Conservation (phyloP, 2,113 vertebrate genomes). For the Eubucco bourcierii region DNA sequence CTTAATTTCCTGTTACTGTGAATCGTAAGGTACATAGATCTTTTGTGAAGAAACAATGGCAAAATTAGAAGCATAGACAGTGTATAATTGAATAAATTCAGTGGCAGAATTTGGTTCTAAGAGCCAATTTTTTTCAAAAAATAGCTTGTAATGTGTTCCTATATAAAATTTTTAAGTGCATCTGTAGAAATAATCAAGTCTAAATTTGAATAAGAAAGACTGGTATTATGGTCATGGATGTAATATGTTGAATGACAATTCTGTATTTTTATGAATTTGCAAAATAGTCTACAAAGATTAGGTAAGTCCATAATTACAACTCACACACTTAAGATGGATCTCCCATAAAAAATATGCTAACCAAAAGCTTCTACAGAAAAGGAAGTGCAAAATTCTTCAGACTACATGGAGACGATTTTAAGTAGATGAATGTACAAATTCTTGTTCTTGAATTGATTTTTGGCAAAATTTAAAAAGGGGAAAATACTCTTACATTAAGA, state of each 20-base stretch:
- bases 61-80: neutral
- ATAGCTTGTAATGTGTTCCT: neutral
- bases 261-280: neutral
- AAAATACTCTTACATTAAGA: neutral
- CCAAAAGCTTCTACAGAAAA: neutral
- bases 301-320: neutral
- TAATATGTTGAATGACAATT: neutral
- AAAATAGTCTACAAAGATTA: neutral
- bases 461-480: neutral
- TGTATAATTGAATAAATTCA: neutral
- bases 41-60: neutral
- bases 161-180: neutral
- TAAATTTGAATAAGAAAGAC: neutral
- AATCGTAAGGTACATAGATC: neutral
- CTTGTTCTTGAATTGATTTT: neutral
- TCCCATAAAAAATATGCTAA: neutral
- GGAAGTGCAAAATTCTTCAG: neutral
- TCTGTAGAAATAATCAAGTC: neutral
- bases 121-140: neutral
- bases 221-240: neutral
- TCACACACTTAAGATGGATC: neutral
- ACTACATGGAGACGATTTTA: neutral
- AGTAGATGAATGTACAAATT: neutral
- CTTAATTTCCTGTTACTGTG: neutral
- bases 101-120: neutral